These are phyloP conservation scores for Damaliscus lunatus DNA, from an alignment of 2,113 vertebrate genomes.

Conservation along the genomic window DNA sequence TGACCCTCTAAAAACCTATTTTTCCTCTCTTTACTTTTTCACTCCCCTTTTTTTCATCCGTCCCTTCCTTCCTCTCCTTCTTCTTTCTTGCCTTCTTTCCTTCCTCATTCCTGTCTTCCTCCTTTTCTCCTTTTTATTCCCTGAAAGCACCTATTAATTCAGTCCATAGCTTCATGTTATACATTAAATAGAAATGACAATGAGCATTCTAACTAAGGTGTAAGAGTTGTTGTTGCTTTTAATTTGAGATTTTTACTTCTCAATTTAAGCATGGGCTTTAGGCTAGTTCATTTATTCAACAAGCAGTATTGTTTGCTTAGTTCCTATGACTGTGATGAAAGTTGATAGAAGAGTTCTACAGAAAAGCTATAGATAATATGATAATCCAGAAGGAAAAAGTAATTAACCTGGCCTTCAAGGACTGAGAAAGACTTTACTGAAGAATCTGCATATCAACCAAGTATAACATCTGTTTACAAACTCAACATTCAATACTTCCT, in stretches of 20 bases:
- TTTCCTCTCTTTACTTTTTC: background rate
- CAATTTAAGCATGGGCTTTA: background rate
- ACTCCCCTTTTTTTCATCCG: background rate
- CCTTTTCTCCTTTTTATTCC: background rate
- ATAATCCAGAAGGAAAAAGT: background rate
- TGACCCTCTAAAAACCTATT: background rate
- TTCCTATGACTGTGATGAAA: background rate
- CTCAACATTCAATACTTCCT: background rate
- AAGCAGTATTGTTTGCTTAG: background rate
- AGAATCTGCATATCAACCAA: background rate
- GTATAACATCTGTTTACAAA: background rate
- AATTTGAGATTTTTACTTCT: background rate
- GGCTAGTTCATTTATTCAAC: background rate
- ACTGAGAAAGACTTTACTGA: background rate
- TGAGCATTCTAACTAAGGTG: background rate
- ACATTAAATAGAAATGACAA: background rate
- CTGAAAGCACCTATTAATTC: background rate
- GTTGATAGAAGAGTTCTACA: background rate
- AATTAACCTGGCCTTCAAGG: background rate
- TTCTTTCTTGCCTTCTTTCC: background rate
- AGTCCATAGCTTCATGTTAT: background rate
- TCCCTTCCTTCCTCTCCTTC: background rate
- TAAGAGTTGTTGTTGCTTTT: background rate
- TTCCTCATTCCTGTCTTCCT: background rate
- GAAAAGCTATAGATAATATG: background rate